Base-by-base conservation (phyloP, 2,888 invertebrate genomes). In the Elgonia sp. region DNA sequence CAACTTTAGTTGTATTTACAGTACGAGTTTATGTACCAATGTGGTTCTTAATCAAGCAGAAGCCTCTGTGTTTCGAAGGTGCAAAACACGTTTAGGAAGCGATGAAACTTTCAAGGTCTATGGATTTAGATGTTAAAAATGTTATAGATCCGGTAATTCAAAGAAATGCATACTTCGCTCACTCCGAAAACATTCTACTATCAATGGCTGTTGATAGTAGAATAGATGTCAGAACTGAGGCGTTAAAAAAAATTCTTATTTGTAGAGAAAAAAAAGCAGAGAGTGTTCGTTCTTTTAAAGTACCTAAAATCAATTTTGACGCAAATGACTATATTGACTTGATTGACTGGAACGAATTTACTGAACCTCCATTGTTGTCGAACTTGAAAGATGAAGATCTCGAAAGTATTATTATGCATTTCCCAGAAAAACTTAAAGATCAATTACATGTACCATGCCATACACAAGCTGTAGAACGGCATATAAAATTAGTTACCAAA, bases 111-210 rank as follows among this genome's bases (percentile, higher is more conserved):
- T 73, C 46, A 67, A 46, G 2, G 50, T 69, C 10, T 75, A 75
- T 39, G 16, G 75, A 20, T 21, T 7, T 57, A 21, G 40, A 60
- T 18, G 55, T 70, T 0, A 90, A 90, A 80, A 88, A 90, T 63
- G 62, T 79, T 0, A 46, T 84, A 39, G 53, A 69, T 60, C 73
- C 86, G 37, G 85, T 83, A n/a, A n/a, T n/a, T n/a, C n/a, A n/a
- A n/a, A n/a, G n/a, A n/a, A n/a, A n/a, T n/a, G n/a, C n/a, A n/a
- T 39, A 88, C 86, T 86, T 83, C 53, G 75, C 57, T 20, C 73
- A 85, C 29, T 18, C 75, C 1, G 88, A 81, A 82, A 77, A 81
- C 57, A 20, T 88, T 5, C 18, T 85, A 14, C 40, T 82, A 14
- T 67, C 70, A 6, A 86, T 86, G 82, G 67, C 70, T 7, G 60